These are phyloP conservation scores for Eriocheir sinensis DNA, from an alignment of 1,140 invertebrate species.

Conservation along the genomic window DNA sequence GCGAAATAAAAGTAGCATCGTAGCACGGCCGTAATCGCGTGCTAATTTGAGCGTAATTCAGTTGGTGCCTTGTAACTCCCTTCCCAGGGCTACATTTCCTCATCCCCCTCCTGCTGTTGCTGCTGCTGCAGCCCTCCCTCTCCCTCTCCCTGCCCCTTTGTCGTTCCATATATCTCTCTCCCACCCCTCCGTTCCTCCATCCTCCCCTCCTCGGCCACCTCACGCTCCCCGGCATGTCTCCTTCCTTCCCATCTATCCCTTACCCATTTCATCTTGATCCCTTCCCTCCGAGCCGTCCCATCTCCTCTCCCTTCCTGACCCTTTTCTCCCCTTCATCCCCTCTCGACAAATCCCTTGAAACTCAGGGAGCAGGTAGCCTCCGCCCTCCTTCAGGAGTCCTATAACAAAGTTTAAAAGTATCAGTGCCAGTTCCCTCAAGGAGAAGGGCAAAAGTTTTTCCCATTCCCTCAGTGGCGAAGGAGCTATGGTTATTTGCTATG, in stretches of 20 bases:
- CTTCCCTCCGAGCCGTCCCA: neutral
- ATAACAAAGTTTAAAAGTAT: slow-evolving; percentile 75
- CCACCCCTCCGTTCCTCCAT: slow-evolving; percentile 25
- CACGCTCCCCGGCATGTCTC: neutral
- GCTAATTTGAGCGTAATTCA: slow-evolving; percentile 25
- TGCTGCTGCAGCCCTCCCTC: neutral
- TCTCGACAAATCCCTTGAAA: slow-evolving; percentile 53
- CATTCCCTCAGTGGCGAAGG: slow-evolving; percentile 54
- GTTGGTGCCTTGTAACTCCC: slow-evolving; percentile 30
- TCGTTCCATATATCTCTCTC: slow-evolving; percentile 28
- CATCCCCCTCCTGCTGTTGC: slow-evolving; percentile 17
- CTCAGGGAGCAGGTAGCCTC: slow-evolving; percentile 53
- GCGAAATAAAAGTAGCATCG: neutral
- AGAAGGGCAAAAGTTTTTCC: slow-evolving; percentile 47
- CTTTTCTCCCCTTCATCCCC: neutral
- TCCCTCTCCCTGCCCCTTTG: slow-evolving; percentile 6
- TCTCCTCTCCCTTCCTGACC: neutral
- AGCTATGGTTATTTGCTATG: slow-evolving; percentile 72
- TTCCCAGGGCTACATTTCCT: neutral
- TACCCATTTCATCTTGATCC: slow-evolving; percentile 26
- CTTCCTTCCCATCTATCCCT: neutral
- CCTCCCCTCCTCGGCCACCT: neutral
- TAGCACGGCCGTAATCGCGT: neutral
- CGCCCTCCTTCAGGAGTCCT: slow-evolving; percentile 49
- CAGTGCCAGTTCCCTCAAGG: slow-evolving; percentile 67